Percentiles rank a stretch among this genome's conserved stretches.
phyloP scores from a whole-genome alignment of 2,113 vertebrate genomes.

The Diphyllodes magnificus region DNA sequence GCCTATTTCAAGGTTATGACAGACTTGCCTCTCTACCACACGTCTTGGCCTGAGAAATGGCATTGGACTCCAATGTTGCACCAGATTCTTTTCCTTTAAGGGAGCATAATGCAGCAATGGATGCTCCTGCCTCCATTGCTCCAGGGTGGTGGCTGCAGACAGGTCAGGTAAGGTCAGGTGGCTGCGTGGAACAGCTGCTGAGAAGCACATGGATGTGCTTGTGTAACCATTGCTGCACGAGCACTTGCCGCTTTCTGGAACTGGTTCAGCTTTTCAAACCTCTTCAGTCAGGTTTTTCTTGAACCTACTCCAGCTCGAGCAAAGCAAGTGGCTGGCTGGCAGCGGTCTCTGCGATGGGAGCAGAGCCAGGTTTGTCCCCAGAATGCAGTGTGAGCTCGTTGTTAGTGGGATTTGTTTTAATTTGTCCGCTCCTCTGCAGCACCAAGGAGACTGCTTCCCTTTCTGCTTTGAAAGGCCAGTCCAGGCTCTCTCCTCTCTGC shows the following conservation, averaged over 20 bases:
- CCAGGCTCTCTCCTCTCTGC: neutral
- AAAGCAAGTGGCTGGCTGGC: neutral
- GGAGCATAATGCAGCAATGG: neutral
- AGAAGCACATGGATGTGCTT: neutral
- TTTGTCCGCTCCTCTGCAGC: neutral
- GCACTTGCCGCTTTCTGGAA: neutral
- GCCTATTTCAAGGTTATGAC: neutral
- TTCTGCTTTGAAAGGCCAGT: neutral
- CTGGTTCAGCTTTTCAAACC: neutral
- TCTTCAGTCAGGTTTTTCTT: neutral
- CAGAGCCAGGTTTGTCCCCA: neutral
- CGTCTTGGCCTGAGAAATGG: rapidly evolving
- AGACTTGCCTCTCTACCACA: neutral
- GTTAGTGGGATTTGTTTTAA: neutral
- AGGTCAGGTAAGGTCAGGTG: neutral
- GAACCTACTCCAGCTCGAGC: neutral
- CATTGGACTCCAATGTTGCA: neutral
- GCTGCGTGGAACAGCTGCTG: neutral
- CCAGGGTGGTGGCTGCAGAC: neutral
- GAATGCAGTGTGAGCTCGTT: neutral
- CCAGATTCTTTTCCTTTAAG: neutral
- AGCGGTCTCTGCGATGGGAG: neutral
- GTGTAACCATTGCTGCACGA: neutral
- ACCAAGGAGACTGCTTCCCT: neutral
- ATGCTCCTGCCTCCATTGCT: neutral